Evolutionary conservation across 1,140 invertebrate genomes (phyloP).

Genomic region (Scaptomyza graminum): DNA sequence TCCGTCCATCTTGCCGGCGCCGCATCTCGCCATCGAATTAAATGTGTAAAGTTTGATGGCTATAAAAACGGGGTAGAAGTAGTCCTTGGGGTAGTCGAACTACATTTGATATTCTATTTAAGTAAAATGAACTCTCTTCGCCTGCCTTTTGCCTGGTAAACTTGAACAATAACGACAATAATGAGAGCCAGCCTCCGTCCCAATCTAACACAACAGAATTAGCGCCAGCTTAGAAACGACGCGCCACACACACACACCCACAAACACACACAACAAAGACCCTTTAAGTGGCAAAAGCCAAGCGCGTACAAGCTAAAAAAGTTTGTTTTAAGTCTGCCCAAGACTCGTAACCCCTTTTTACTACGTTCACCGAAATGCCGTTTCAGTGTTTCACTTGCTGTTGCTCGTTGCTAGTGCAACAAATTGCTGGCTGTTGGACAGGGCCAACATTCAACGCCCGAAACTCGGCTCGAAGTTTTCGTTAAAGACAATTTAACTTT

Average conservation of each 20-base stretch:
- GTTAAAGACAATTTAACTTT: constrained; percentile 82
- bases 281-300: constrained; percentile 37
- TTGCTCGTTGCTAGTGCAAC: constrained; percentile 41
- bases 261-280: constrained; percentile 22
- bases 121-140: constrained; percentile 65
- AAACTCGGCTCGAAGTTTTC: constrained; percentile 65
- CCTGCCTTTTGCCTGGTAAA: constrained; percentile 47
- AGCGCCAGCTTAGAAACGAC: constrained; percentile 30
- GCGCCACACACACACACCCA: constrained; percentile 1
- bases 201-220: constrained; percentile 27
- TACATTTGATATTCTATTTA: constrained; percentile 75
- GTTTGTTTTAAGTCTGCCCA: constrained; percentile 29
- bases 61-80: background rate
- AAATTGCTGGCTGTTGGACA: constrained; percentile 37
- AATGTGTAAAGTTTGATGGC: constrained; percentile 74
- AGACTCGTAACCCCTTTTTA: constrained; percentile 52
- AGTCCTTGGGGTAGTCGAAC: constrained; percentile 7
- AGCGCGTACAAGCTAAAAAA: constrained; percentile 29
- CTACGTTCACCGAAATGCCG: background rate
- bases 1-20: constrained; percentile 35
- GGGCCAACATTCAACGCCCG: constrained; percentile 3
- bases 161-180: constrained; percentile 69
- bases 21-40: constrained; percentile 45
- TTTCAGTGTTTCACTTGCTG: constrained; percentile 8
- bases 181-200: constrained; percentile 58